Evolutionary conservation across 1,140 invertebrate genomes (phyloP).

Genomic region (Popillia japonica): DNA sequence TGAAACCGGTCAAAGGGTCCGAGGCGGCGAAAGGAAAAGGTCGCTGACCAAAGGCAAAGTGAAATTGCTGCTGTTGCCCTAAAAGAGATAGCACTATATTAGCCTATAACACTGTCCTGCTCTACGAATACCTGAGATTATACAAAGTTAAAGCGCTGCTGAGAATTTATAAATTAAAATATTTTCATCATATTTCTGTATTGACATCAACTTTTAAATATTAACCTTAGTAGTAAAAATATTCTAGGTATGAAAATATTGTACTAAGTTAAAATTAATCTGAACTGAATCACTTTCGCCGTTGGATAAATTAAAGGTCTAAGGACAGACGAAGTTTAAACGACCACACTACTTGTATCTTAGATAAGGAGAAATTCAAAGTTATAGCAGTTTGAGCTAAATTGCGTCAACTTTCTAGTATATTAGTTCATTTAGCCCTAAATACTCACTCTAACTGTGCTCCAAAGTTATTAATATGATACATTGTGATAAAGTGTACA

Average conservation of each 20-base stretch:
- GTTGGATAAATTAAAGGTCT: neutral
- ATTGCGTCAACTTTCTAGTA: conserved; percentile 36
- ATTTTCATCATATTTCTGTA: neutral
- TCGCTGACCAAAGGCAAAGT: conserved; percentile 88
- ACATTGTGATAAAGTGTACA: neutral
- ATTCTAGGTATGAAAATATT: neutral
- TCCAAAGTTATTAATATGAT: neutral
- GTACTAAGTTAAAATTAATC: neutral
- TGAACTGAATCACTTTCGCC: neutral
- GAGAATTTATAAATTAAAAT: conserved; percentile 32
- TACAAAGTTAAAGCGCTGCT: conserved; percentile 2
- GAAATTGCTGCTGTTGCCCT: conserved; percentile 92
- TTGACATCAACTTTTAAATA: neutral
- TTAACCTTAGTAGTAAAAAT: neutral
- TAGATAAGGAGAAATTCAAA: neutral
- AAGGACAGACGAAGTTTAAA: conserved; percentile 7
- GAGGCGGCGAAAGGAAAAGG: conserved; percentile 83
- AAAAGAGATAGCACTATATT: conserved; percentile 84
- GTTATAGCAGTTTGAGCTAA: conserved; percentile 28
- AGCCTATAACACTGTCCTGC: conserved; percentile 66
- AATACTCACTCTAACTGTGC: neutral
- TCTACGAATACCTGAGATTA: conserved; percentile 41
- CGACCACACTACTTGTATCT: conserved; percentile 33
- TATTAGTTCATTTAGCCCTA: conserved; percentile 39
- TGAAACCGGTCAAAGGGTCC: conserved; percentile 81